Conservation (phyloP, 2,113 vertebrate genomes). For the Notothenia rossii region DNA sequence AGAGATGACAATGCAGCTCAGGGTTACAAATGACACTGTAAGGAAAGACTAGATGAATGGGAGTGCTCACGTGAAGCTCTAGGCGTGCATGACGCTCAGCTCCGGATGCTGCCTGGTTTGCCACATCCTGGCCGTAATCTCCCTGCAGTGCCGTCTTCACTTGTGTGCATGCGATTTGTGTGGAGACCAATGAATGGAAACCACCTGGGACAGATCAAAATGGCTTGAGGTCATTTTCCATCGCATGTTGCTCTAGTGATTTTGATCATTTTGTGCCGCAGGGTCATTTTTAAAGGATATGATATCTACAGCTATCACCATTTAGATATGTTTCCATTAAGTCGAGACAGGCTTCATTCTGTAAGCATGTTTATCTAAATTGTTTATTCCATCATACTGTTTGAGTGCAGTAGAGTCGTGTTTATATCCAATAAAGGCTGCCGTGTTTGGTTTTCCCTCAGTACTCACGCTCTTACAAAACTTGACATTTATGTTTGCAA, state of each 20-base stretch:
- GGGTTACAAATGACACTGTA: conserved; percentile 32
- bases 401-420: conserved; percentile 44
- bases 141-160: conserved; percentile 44
- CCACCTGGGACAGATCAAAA: conserved; percentile 67
- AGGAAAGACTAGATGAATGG: conserved; percentile 60
- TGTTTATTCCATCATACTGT: conserved; percentile 60
- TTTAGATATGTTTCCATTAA: conserved; percentile 34
- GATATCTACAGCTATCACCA: conserved; percentile 45
- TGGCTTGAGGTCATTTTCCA: conserved; percentile 59
- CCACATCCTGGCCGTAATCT: conserved; percentile 74
- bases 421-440: conserved; percentile 57
- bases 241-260: conserved; percentile 34
- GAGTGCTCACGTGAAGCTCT: conserved; percentile 40
- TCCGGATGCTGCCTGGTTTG: conserved; percentile 72
- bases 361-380: conserved; percentile 42
- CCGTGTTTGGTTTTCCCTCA: conserved; percentile 56
- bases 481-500: conserved; percentile 43
- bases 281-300: conserved; percentile 17
- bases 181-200: conserved; percentile 63
- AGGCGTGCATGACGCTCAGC: conserved; percentile 44
- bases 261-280: conserved; percentile 21
- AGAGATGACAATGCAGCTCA: conserved; percentile 20
- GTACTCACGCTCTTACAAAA: conserved; percentile 36
- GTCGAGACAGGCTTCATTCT: conserved; percentile 17
- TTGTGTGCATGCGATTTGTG: conserved; percentile 18